A percentile compares a stretch with the other conserved stretches of the same genome.
phyloP scores from a whole-genome alignment of 1,140 invertebrate genomes.

The Penaeus vannamei region DNA sequence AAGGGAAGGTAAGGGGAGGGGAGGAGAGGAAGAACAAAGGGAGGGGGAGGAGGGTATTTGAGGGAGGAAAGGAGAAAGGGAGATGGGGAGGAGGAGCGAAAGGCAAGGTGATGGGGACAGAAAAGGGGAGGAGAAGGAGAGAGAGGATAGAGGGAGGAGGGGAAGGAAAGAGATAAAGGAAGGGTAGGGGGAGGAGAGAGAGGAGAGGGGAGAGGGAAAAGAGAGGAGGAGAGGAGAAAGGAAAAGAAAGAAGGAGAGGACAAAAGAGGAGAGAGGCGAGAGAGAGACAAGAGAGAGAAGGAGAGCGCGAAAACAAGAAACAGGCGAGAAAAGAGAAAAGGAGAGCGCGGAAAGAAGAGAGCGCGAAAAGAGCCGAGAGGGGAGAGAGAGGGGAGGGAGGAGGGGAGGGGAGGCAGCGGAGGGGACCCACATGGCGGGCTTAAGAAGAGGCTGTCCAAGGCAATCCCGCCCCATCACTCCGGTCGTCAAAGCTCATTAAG shows the following conservation, averaged over 20 bases:
- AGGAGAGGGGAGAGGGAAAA: background rate
- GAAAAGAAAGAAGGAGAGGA: background rate
- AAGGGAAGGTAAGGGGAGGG: background rate
- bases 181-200: background rate
- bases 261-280: too few relatives aligned
- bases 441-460: background rate
- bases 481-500: too few relatives aligned
- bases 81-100: background rate
- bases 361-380: background rate
- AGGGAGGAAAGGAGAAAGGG: background rate
- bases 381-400: too few relatives aligned
- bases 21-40: too few relatives aligned
- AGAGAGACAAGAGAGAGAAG: background rate
- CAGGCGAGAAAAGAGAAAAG: background rate
- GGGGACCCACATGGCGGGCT: background rate
- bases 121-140: background rate
- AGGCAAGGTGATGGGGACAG: background rate
- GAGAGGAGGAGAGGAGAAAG: background rate
- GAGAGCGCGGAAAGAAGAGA: too few relatives aligned
- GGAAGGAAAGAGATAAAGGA: background rate
- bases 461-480: background rate
- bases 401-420: background rate
- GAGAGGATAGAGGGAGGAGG: background rate
- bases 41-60: background rate
- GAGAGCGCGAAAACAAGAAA: background rate